Percentiles rank a stretch among this genome's conserved stretches.
Conservation (phyloP, 2,113 vertebrate genomes). For the Notiomystis cincta region DNA sequence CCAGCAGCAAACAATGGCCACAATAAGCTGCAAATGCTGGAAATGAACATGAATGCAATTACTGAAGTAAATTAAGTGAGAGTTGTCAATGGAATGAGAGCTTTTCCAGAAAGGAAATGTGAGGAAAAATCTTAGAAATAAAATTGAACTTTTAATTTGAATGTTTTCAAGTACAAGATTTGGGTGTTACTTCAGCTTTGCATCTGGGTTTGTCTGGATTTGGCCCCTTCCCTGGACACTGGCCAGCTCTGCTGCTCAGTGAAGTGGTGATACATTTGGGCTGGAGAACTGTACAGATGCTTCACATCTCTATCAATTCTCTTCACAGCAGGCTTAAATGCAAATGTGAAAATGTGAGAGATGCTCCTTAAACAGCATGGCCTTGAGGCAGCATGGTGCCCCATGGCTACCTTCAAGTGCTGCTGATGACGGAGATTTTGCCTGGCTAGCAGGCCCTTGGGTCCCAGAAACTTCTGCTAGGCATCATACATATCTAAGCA, state of each 20-base stretch:
- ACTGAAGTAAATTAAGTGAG: conserved; percentile 26
- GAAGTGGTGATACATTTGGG: not conserved
- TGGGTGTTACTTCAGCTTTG: not conserved
- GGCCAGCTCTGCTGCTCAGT: not conserved
- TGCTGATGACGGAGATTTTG: not conserved
- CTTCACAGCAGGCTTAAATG: not conserved
- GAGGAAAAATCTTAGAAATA: not conserved
- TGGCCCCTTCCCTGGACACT: not conserved
- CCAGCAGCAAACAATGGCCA: not conserved
- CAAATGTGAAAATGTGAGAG: not conserved
- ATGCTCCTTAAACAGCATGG: not conserved
- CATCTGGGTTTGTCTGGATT: not conserved
- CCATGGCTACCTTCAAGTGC: not conserved
- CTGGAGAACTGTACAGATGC: not conserved
- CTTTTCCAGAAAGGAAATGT: not conserved
- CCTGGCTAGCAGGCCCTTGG: not conserved
- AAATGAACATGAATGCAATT: not conserved
- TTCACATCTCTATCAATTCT: not conserved
- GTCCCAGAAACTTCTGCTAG: not conserved
- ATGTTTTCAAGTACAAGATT: not conserved
- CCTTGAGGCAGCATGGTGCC: not conserved
- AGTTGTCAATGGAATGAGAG: not conserved
- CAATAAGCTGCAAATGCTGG: not conserved
- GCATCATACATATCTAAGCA: rapidly evolving
- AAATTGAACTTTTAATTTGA: not conserved